These are phyloP conservation scores for Yponomeuta plumbellus DNA, from an alignment of 2,888 invertebrate genomes.

Conservation along the genomic window DNA sequence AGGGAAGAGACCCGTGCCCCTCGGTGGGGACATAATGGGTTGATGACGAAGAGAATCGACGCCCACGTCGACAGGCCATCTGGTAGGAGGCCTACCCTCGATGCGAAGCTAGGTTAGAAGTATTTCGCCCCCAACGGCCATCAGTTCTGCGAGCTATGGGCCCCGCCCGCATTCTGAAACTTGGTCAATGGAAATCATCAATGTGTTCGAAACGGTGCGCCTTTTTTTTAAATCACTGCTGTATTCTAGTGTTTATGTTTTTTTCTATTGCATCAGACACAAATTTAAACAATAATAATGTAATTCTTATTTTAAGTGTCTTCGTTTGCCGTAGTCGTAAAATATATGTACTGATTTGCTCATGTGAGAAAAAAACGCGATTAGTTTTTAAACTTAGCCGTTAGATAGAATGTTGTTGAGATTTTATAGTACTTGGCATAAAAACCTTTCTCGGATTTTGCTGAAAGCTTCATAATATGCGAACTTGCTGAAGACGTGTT, in stretches of 20 bases:
- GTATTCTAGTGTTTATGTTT: constrained; percentile 3
- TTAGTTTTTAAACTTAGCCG: background rate
- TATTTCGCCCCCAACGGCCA: too few relatives aligned
- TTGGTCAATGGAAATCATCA: background rate
- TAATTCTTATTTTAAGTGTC: background rate
- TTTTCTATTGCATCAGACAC: background rate
- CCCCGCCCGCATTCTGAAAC: too few relatives aligned
- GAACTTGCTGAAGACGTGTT: background rate
- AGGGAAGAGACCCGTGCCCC: too few relatives aligned
- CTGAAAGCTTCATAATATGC: background rate
- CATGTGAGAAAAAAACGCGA: background rate
- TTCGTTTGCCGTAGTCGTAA: background rate
- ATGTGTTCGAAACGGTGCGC: constrained; percentile 10
- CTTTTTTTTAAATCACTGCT: constrained; percentile 6
- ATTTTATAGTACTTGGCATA: background rate
- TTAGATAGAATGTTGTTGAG: constrained; percentile 3
- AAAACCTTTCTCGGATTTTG: background rate
- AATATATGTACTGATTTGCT: background rate
- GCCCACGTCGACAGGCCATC: too few relatives aligned
- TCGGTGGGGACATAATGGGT: too few relatives aligned
- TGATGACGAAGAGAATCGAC: too few relatives aligned
- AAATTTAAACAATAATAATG: background rate
- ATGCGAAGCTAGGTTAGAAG: too few relatives aligned
- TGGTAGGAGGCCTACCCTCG: too few relatives aligned
- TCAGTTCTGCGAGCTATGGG: too few relatives aligned